Evolutionary conservation across 2,888 invertebrate species (phyloP).

Genomic region (Troides helena): DNA sequence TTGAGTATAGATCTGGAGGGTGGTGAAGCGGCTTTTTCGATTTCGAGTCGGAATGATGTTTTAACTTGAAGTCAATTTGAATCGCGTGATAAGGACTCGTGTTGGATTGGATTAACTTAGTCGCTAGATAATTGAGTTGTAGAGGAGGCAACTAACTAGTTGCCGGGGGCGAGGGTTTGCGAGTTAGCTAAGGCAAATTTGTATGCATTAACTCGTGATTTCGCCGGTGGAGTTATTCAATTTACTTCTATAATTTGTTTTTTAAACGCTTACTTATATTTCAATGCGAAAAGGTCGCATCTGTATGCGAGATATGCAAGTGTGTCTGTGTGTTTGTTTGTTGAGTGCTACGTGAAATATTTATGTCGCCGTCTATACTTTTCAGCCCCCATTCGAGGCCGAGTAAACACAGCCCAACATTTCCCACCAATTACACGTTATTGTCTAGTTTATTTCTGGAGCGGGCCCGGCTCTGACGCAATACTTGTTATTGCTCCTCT

Average conservation of each 20-base stretch:
- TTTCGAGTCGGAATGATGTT: background rate
- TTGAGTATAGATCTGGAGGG: no score
- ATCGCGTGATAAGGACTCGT: slow-evolving; percentile 14
- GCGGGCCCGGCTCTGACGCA: slow-evolving; percentile 41
- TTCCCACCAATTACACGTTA: slow-evolving; percentile 40
- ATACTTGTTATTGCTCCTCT: slow-evolving; percentile 32
- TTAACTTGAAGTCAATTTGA: slow-evolving; percentile 14
- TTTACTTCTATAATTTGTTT: background rate
- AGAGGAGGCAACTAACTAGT: slow-evolving; percentile 10
- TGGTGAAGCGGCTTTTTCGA: no score
- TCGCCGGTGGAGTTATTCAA: background rate
- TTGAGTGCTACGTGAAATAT: slow-evolving; percentile 3
- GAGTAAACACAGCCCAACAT: slow-evolving; percentile 34
- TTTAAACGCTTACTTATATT: background rate
- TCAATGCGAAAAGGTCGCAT: no score
- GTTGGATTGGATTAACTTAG: slow-evolving; percentile 19
- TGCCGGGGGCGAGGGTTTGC: slow-evolving; percentile 5
- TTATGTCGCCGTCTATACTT: slow-evolving; percentile 14
- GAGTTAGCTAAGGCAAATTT: slow-evolving; percentile 6
- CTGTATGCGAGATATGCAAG: no score
- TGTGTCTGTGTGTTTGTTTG: no score
- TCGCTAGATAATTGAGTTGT: slow-evolving; percentile 17
- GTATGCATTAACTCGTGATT: slow-evolving; percentile 4
- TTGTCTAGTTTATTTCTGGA: slow-evolving; percentile 43
- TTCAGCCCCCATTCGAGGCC: slow-evolving; percentile 32